Evolutionary conservation across 2,888 invertebrate genomes (phyloP).

Genomic region (Rhagium mordax): DNA sequence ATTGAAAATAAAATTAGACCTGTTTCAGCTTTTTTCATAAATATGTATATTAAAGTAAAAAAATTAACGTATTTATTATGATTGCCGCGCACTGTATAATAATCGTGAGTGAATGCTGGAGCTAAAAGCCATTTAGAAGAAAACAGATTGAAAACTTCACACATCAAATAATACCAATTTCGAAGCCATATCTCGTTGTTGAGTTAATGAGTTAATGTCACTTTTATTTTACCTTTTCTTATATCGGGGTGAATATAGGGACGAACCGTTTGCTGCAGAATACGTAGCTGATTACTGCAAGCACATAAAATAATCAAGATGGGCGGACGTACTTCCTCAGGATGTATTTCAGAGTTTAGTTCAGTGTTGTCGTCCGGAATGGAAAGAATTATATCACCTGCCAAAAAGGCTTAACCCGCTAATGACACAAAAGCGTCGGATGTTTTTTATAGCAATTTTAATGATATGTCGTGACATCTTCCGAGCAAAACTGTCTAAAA

Average conservation of each 20-base stretch:
- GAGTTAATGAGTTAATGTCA: no score
- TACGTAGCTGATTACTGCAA: slow-evolving; percentile 14
- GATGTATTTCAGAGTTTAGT: slow-evolving; percentile 22
- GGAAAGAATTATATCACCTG: slow-evolving; percentile 38
- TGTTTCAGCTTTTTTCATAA: no score
- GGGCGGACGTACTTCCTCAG: slow-evolving; percentile 32
- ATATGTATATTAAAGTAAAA: no score
- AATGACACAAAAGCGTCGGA: slow-evolving; percentile 34
- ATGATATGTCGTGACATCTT: slow-evolving; percentile 36
- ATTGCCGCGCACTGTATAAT: no score
- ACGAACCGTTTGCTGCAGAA: slow-evolving; percentile 1
- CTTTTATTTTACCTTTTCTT: not conserved
- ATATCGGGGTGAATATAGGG: not conserved
- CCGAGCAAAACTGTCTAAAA: slow-evolving; percentile 21
- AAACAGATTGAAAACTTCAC: no score
- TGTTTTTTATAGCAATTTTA: slow-evolving; percentile 33
- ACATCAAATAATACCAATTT: no score
- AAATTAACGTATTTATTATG: no score
- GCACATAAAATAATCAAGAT: slow-evolving; percentile 37
- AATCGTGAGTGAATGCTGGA: no score
- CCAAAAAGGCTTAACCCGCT: slow-evolving; percentile 37
- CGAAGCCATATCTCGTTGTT: no score
- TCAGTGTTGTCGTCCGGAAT: slow-evolving; percentile 28
- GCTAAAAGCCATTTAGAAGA: no score
- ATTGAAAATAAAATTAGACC: no score